phyloP scores from a whole-genome alignment of 1,140 invertebrate species.

The Heterodera schachtii region DNA sequence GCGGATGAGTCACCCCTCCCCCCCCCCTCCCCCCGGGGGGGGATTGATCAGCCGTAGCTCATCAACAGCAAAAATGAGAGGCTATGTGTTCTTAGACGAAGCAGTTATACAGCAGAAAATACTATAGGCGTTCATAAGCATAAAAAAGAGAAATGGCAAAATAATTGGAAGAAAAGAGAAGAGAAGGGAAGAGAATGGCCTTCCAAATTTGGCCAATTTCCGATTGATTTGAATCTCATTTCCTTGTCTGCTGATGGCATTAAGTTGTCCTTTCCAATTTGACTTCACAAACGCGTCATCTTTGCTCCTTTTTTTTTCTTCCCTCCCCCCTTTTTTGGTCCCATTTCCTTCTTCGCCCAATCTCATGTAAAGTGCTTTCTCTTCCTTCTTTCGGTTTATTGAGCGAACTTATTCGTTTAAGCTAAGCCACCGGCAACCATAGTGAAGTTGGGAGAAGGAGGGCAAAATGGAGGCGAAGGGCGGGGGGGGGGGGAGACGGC shows the following conservation, averaged over 20 bases:
- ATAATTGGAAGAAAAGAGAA: neutral
- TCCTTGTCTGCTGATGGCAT: no score
- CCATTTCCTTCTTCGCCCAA: slow-evolving; percentile 13
- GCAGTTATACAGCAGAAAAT: no score
- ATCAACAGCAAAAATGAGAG: no score
- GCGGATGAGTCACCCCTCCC: no score
- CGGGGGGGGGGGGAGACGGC: neutral
- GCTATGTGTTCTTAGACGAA: no score
- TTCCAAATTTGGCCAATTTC: neutral
- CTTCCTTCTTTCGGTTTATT: slow-evolving; percentile 17
- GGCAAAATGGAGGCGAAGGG: neutral
- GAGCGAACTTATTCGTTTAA: slow-evolving; percentile 31
- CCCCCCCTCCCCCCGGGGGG: no score
- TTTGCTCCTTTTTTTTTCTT: neutral
- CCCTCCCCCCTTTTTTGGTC: neutral
- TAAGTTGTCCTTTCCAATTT: no score
- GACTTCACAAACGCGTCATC: neutral
- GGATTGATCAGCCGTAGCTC: no score
- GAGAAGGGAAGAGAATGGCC: neutral
- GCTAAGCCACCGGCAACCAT: neutral
- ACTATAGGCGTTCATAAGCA: neutral
- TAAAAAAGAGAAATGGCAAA: neutral
- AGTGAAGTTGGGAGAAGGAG: neutral
- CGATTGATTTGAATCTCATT: no score
- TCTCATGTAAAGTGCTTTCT: slow-evolving; percentile 8